Conservation (phyloP, 2,797 vertebrate species). For the Cynopterus sphinx region DNA sequence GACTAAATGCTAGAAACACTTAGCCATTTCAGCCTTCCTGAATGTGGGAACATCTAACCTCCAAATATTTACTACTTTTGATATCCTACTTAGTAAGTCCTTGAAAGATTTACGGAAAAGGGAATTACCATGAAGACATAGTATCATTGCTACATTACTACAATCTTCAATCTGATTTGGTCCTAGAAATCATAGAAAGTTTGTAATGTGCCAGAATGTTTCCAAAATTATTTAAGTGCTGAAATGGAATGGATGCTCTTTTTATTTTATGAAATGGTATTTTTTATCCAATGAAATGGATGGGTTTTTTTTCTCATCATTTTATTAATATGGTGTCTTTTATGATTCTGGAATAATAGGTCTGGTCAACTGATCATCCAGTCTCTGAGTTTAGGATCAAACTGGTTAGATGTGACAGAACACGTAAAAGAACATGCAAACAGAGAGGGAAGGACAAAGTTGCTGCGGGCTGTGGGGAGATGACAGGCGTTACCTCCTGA, state of each 20-base stretch:
- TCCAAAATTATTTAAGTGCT: neutral
- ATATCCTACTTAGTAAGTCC: neutral
- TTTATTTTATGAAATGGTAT: neutral
- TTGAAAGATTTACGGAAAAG: neutral
- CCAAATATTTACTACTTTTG: neutral
- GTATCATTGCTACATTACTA: neutral
- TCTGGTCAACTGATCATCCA: neutral
- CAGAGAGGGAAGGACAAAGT: neutral
- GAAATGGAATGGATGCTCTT: neutral
- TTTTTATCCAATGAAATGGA: neutral
- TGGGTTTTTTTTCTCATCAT: neutral
- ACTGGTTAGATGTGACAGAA: neutral
- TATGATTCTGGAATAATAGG: neutral
- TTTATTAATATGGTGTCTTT: neutral
- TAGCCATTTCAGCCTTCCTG: neutral
- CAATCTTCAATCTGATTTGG: neutral
- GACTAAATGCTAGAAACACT: neutral
- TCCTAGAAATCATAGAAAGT: neutral
- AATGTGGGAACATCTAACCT: neutral
- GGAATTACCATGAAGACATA: neutral
- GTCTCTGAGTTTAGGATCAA: neutral
- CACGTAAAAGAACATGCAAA: neutral
- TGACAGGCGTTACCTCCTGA: neutral
- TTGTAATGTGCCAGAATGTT: neutral
- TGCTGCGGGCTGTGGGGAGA: fast-evolving